Evolutionary conservation across 2,888 invertebrate species (phyloP).

Genomic region (Acanthopleura granulata): DNA sequence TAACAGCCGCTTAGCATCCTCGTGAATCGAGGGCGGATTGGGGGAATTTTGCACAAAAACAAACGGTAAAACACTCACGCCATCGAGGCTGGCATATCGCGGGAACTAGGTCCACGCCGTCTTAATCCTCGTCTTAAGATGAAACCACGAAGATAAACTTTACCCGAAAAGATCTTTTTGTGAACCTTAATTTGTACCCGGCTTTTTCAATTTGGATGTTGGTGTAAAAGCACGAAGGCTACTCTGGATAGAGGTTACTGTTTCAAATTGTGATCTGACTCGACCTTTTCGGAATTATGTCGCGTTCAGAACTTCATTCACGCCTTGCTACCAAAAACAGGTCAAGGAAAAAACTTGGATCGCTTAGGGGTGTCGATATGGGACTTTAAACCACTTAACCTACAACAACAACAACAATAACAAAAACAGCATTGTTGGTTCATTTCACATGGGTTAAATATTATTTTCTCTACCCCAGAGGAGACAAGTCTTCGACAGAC

Average conservation of each 20-base stretch:
- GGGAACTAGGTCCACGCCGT: neutral
- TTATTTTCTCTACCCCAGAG: conserved; percentile 16
- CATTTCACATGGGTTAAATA: neutral
- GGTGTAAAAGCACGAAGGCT: neutral
- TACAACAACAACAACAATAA: neutral
- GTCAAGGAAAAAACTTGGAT: too few species aligned
- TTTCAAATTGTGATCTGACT: too few species aligned
- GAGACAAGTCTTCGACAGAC: conserved; percentile 24
- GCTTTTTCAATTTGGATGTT: conserved; percentile 15
- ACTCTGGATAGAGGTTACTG: too few species aligned
- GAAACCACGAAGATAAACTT: neutral
- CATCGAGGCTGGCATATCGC: neutral
- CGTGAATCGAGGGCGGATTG: neutral
- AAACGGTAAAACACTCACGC: neutral
- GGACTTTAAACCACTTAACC: neutral
- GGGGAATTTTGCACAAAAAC: neutral
- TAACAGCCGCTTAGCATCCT: neutral
- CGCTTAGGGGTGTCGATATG: too few species aligned
- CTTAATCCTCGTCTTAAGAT: conserved; percentile 15
- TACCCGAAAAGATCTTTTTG: conserved; percentile 4
- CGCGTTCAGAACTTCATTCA: too few species aligned
- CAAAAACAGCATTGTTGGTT: neutral
- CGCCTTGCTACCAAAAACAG: too few species aligned
- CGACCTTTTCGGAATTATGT: too few species aligned
- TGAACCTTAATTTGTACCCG: neutral